These are phyloP conservation scores for Datnioides undecimradiatus DNA, from an alignment of 2,113 vertebrate genomes.

Conservation along the genomic window DNA sequence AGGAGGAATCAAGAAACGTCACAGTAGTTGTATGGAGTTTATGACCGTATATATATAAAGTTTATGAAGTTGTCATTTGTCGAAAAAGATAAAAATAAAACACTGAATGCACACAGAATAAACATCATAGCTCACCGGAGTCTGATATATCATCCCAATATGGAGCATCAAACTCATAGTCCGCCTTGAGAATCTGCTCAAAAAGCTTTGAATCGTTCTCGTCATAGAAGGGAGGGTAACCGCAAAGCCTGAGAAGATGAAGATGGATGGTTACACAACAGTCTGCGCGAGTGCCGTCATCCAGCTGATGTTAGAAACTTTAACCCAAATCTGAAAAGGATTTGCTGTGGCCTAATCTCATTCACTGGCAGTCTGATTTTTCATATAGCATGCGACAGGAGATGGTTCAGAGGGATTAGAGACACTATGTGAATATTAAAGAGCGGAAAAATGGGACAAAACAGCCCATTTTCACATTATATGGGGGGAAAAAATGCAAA, in stretches of 20 bases:
- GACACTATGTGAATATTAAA: constrained; percentile 23
- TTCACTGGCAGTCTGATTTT: constrained; percentile 53
- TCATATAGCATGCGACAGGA: constrained; percentile 41
- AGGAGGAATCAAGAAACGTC: too few species aligned
- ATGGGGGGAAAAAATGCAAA: neutral
- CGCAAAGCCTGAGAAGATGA: constrained; percentile 88
- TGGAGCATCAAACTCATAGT: constrained; percentile 98
- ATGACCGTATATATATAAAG: too few species aligned
- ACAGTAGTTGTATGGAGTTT: too few species aligned
- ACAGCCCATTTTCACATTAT: constrained; percentile 1
- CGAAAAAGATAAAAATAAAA: too few species aligned
- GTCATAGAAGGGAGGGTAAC: constrained; percentile 98
- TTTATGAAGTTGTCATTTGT: too few species aligned
- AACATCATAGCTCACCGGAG: constrained; percentile 88
- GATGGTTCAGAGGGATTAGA: constrained; percentile 54
- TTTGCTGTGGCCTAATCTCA: constrained; percentile 67
- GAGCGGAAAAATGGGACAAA: constrained; percentile 1
- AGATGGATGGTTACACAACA: constrained; percentile 60
- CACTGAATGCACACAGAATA: neutral
- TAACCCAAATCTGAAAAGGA: constrained; percentile 66
- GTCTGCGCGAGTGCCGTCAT: constrained; percentile 20
- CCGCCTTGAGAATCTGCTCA: constrained; percentile 98
- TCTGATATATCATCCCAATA: constrained; percentile 99
- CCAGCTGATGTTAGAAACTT: constrained; percentile 49
- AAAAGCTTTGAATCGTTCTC: constrained; percentile 99